phyloP scores from a whole-genome alignment of 2,797 vertebrate genomes.

The Paguma larvata region DNA sequence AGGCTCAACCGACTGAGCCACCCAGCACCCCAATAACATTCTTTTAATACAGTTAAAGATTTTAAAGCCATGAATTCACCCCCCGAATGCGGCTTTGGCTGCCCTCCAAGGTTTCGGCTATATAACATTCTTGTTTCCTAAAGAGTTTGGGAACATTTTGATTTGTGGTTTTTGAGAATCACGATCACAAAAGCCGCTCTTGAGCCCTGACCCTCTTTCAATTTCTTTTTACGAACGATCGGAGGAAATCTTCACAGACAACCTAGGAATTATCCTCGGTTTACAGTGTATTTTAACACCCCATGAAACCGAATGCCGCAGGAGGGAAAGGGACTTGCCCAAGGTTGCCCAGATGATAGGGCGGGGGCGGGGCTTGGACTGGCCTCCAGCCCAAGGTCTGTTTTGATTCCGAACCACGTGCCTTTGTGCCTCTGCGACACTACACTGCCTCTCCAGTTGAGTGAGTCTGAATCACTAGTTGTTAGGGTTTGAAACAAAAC shows the following conservation, averaged over 20 bases:
- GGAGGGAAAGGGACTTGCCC: not conserved
- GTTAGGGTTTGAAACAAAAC: not conserved
- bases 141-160: not conserved
- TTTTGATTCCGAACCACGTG: not conserved
- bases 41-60: not conserved
- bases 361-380: not conserved
- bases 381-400: not conserved
- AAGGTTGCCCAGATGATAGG: not conserved
- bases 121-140: not conserved
- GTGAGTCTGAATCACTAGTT: constrained; percentile 55
- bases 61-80: not conserved
- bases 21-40: not conserved
- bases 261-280: not conserved
- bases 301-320: not conserved
- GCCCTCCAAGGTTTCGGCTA: not conserved
- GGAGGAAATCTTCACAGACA: not conserved
- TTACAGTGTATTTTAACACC: not conserved
- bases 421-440: not conserved
- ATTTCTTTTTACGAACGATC: not conserved
- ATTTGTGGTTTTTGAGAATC: constrained; percentile 17
- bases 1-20: no score
- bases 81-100: not conserved
- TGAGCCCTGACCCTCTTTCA: not conserved
- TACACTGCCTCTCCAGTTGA: not conserved
- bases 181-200: not conserved